Conservation (phyloP, 2,113 vertebrate genomes). For the Serilophus lunatus region DNA sequence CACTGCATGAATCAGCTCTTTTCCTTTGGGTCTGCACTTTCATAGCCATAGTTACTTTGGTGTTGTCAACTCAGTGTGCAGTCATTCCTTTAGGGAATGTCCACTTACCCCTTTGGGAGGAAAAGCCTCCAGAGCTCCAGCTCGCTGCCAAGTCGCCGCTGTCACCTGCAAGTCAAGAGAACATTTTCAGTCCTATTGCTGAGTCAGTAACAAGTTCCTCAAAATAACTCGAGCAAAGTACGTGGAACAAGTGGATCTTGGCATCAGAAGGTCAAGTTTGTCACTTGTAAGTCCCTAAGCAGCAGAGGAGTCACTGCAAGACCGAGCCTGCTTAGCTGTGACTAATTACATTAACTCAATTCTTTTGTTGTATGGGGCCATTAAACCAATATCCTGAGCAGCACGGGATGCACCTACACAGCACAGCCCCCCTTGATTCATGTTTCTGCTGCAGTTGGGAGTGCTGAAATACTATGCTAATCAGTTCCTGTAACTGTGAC, state of each 20-base stretch:
- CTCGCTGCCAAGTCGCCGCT: not conserved
- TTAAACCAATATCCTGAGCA: slow-evolving; percentile 12
- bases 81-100: slow-evolving; percentile 49
- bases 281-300: not conserved
- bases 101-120: slow-evolving; percentile 31
- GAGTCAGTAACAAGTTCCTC: slow-evolving; percentile 14
- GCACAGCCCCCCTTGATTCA: not conserved
- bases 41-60: slow-evolving; percentile 37
- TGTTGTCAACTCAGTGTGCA: slow-evolving; percentile 52
- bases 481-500: not conserved
- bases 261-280: not conserved
- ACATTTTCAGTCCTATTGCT: not conserved
- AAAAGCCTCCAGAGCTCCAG: not conserved
- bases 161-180: slow-evolving; percentile 36
- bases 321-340: not conserved
- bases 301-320: not conserved
- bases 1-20: slow-evolving; percentile 52
- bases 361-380: not conserved
- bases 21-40: slow-evolving; percentile 59
- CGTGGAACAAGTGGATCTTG: not conserved
- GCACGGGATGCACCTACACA: not conserved
- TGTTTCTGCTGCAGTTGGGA: not conserved
- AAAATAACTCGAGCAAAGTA: not conserved
- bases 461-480: not conserved
- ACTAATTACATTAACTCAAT: slow-evolving; percentile 15